phyloP scores from a whole-genome alignment of 2,888 invertebrate genomes.

The Poecilus cupreus region DNA sequence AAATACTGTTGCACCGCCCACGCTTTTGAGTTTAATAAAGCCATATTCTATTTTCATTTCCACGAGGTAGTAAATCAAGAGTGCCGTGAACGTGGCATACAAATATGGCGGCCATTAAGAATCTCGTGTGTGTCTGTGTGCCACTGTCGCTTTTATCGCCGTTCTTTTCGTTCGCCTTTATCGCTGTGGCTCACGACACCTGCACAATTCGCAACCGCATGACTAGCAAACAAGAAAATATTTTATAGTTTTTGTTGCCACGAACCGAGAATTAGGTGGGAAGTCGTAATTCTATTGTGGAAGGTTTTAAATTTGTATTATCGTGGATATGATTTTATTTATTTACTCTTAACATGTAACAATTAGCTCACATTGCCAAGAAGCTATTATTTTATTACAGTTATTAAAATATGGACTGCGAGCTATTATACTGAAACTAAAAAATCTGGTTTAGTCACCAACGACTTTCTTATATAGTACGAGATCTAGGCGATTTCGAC shows the following conservation, averaged over 20 bases:
- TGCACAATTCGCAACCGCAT: slow-evolving; percentile 8
- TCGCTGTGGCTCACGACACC: slow-evolving; percentile 41
- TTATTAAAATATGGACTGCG: too few species aligned
- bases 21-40: too few species aligned
- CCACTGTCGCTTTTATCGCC: slow-evolving; percentile 25
- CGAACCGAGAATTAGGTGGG: neutral
- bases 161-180: slow-evolving; percentile 25
- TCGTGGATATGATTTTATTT: neutral
- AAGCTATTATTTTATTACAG: neutral
- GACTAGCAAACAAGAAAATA: slow-evolving; percentile 32
- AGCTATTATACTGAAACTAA: too few species aligned
- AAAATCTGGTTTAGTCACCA: too few species aligned
- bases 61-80: slow-evolving; percentile 27
- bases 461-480: too few species aligned
- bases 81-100: neutral
- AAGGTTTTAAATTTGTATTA: neutral
- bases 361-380: neutral
- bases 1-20: too few species aligned
- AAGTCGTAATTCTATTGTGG: neutral
- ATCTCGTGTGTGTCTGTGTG: slow-evolving; percentile 18
- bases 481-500: too few species aligned
- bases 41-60: slow-evolving; percentile 7
- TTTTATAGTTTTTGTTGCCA: slow-evolving; percentile 34
- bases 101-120: slow-evolving; percentile 43
- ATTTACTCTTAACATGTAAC: neutral